Base-by-base conservation (phyloP, 2,797 vertebrate species). In the Gymnothorax reevesii region DNA sequence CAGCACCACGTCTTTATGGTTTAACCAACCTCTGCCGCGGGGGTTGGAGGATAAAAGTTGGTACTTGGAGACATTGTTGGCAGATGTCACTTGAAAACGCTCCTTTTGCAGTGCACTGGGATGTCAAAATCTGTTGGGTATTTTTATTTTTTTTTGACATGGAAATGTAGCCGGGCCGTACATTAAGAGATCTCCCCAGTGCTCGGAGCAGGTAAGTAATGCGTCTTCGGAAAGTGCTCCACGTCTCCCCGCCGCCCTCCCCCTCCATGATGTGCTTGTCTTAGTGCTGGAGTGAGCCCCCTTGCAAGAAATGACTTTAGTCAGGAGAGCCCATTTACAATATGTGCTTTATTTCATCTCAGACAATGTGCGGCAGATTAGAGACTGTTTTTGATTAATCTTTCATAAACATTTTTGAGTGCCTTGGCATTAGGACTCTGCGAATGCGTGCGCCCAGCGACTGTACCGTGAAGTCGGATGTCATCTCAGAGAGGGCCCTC, bases 281-380 rank as follows among this genome's bases (percentile, higher is more conserved):
- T 42, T 95, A 95, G 95, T 95, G 95, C 92, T 93, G 95, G 96
- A 96, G 95, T 92, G 92, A 94, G 89, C 91, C 93, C 94, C 95
- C 95, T 93, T 92, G 93, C 94, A 96, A 95, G 96, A 96, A 97
- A 97, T 97, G 94, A 97, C 96, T 98, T 96, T 94, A 97, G 97
- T 97, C 97, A 96, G 97, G 96, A 96, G 96, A 98, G 98, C 97
- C 97, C 97, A 98, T 98, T 99, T 99, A 97, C 97, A 97, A 95
- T 97, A 94, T 97, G 97, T 94, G 95, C 97, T 97, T 97, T 96
- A 97, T 97, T 97, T 97, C 97, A 96, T 97, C 97, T 97, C 96
- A 98, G 98, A 99, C 98, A 98, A 97, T 98, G 97, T 97, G 97
- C 96, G 96, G 97, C 97, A 98, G 97, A 98, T 98, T 98, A 98